These are phyloP conservation scores for Zele albiditarsus DNA, from an alignment of 2,888 invertebrate genomes.

Conservation along the genomic window DNA sequence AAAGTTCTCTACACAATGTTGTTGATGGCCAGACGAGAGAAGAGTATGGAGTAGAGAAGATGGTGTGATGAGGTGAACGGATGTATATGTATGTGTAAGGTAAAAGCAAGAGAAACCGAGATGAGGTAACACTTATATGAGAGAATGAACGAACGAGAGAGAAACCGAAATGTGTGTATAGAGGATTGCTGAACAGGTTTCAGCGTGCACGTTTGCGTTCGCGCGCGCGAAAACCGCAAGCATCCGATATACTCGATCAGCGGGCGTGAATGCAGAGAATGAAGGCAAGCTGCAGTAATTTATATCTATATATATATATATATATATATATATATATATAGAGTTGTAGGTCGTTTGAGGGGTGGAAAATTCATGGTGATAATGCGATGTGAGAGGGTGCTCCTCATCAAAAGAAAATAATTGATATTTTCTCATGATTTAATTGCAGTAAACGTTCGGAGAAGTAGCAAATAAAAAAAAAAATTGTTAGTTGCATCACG, in stretches of 20 bases:
- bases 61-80: not conserved
- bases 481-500: too few relatives aligned
- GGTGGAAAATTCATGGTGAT: too few relatives aligned
- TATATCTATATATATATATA: too few relatives aligned
- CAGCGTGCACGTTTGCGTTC: constrained; percentile 51
- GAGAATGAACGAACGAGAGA: constrained; percentile 19
- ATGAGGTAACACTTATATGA: not conserved
- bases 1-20: constrained; percentile 36
- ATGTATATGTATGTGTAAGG: not conserved
- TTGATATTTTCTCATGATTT: too few relatives aligned
- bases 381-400: too few relatives aligned
- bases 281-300: not conserved
- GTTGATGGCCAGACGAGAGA: constrained; percentile 36
- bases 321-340: too few relatives aligned
- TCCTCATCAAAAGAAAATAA: too few relatives aligned
- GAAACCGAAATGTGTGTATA: constrained; percentile 9
- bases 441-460: too few relatives aligned
- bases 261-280: constrained; percentile 43
- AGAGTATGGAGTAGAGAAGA: not conserved
- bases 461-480: too few relatives aligned
- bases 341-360: too few relatives aligned
- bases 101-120: constrained; percentile 18
- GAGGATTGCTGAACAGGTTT: constrained; percentile 41
- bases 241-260: constrained; percentile 56
- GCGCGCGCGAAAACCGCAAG: constrained; percentile 56